Base-by-base conservation (phyloP, 2,797 vertebrate species). In the Rhinatrema bivittatum region DNA sequence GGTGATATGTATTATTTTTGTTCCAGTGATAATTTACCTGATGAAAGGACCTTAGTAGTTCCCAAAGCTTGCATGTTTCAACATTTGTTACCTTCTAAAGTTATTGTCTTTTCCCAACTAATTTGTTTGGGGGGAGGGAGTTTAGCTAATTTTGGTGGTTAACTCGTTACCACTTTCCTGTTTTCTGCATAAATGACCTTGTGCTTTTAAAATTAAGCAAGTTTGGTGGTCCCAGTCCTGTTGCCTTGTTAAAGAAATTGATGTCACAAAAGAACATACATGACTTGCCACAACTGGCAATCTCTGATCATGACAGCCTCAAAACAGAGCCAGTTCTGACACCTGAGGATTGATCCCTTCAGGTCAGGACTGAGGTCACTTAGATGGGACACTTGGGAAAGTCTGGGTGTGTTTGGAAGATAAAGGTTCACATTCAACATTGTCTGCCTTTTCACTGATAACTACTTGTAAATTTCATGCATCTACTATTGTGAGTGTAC, bases 171-270 rank as follows among this genome's bases (percentile, higher is more conserved):
- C n/a, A n/a, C n/a, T n/a, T n/a, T n/a, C n/a, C n/a, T n/a, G n/a
- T n/a, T n/a, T n/a, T n/a, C n/a, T n/a, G n/a, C n/a, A n/a, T n/a
- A n/a, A n/a, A n/a, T n/a, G n/a, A n/a, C n/a, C n/a, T 38, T 16
- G 2, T 26, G 32, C 60, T 31, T 31, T 60, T 29, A 43, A 2
- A 42, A 18, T 53, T 52, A 57, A 60, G 63, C 16, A 60, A 25
- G 32, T 24, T 28, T 50, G 39, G 37, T 50, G 37, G 9, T 18
- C 15, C 44, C 5, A n/a, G 16, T 10, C 31, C n/a, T 7, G 18
- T 3, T 24, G 22, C 24, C 39, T 20, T 6, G 43, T 33, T 56
- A 39, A 31, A 56, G 39, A 54, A 29, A 6, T 8, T 48, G 25
- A 61, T 25, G 10, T 44, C 9, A 49, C 21, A 54, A 28, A 25